Evolutionary conservation across 2,797 vertebrate species (phyloP).

Genomic region (Pristis pectinata): DNA sequence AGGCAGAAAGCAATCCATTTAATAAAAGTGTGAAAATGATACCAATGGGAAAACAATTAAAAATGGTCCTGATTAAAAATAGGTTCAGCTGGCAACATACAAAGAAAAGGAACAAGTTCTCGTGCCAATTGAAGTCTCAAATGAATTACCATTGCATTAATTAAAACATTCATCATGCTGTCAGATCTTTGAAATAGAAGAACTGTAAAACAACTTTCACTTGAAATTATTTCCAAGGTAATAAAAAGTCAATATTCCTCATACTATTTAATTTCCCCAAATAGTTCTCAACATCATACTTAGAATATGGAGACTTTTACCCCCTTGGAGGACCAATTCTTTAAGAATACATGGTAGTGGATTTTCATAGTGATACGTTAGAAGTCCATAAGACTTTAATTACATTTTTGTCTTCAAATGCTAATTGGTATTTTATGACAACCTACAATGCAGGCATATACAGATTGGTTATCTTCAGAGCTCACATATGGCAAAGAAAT

Average conservation of each 20-base stretch:
- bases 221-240: not conserved
- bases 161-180: not conserved
- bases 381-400: not conserved
- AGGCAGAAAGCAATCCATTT: not conserved
- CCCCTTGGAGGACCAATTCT: not conserved
- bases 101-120: not conserved
- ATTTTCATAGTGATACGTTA: not conserved
- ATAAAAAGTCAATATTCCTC: not conserved
- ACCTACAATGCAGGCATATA: not conserved
- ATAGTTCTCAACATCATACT: not conserved
- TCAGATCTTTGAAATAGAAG: not conserved
- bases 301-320: not conserved
- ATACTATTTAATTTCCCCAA: not conserved
- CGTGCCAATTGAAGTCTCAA: not conserved
- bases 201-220: not conserved
- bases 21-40: not conserved
- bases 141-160: slow-evolving; percentile 5
- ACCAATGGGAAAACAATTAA: not conserved
- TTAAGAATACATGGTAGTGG: not conserved
- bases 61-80: not conserved
- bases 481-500: not conserved
- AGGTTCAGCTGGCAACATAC: not conserved
- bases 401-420: not conserved
- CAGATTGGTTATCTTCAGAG: not conserved
- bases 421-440: slow-evolving; percentile 1